A percentile compares a stretch with the other conserved stretches of the same genome.
Conservation (phyloP, 92 coral and sea anemone species). For the Siderastrea radians region DNA sequence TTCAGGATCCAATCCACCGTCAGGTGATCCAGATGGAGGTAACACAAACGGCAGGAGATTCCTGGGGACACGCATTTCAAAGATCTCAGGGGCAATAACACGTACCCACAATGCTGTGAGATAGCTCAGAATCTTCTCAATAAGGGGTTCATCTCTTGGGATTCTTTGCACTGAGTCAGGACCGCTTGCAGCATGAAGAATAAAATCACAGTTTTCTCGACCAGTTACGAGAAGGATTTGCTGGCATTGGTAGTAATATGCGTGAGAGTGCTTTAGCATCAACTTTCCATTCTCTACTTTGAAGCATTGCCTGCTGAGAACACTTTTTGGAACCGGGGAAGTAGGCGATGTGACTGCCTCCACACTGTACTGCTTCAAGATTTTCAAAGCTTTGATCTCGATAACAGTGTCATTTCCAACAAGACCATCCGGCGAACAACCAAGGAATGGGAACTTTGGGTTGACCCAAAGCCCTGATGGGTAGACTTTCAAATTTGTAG, state of each 20-base stretch:
- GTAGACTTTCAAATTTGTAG: constrained; percentile 36
- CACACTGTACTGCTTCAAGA: constrained; percentile 65
- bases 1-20: constrained; percentile 23
- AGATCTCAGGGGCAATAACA: constrained; percentile 74
- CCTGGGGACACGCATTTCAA: constrained; percentile 81
- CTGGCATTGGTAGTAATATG: constrained; percentile 70
- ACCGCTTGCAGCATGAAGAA: constrained; percentile 64
- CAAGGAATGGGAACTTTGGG: constrained; percentile 76
- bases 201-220: constrained; percentile 63
- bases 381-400: constrained; percentile 68
- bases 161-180: constrained; percentile 70
- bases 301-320: constrained; percentile 64
- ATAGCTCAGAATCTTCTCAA: constrained; percentile 32
- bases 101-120: constrained; percentile 71
- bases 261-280: constrained; percentile 47
- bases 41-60: constrained; percentile 63
- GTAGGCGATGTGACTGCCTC: constrained; percentile 31
- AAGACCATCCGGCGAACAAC: constrained; percentile 79
- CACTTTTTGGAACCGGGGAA: constrained; percentile 45
- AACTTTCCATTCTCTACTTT: constrained; percentile 56
- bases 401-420: constrained; percentile 53
- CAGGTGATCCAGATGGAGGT: constrained; percentile 23
- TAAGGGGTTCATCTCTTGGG: constrained; percentile 67
- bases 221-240: constrained; percentile 70
- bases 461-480: constrained; percentile 72